These are phyloP conservation scores for Melanotaenia boesemani DNA, from an alignment of 2,797 vertebrate genomes.

Conservation along the genomic window DNA sequence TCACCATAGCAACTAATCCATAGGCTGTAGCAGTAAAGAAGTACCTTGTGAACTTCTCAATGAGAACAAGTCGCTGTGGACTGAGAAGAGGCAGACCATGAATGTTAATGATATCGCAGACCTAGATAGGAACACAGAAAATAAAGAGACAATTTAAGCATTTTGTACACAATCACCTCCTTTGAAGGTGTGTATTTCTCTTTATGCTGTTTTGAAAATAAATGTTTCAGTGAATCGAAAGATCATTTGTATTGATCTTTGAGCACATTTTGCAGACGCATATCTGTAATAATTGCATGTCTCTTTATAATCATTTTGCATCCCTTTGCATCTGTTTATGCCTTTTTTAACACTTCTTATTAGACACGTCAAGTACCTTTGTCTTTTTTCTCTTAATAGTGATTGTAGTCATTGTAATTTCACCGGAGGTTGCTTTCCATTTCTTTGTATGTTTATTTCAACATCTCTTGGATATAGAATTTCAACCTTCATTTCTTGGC, in stretches of 20 bases:
- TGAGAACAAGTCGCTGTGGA: conserved; percentile 71
- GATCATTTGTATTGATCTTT: neutral
- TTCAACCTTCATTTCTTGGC: too few species aligned
- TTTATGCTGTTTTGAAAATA: neutral
- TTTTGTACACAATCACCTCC: conserved; percentile 9
- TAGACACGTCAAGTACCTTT: neutral
- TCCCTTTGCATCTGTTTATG: neutral
- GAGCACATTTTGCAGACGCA: too few species aligned
- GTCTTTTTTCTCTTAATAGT: neutral
- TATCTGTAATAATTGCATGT: neutral
- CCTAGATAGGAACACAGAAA: conserved; percentile 36
- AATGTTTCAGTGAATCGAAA: neutral
- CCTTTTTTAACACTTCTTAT: neutral
- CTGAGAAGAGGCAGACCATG: conserved; percentile 53
- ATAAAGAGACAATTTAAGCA: conserved; percentile 18
- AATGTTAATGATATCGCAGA: conserved; percentile 71
- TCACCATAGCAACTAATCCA: conserved; percentile 78
- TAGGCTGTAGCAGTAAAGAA: conserved; percentile 61
- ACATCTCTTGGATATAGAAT: too few species aligned
- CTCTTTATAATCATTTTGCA: neutral
- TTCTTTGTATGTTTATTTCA: too few species aligned
- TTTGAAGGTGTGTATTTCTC: neutral
- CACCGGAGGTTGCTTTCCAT: too few species aligned
- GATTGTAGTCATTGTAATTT: too few species aligned
- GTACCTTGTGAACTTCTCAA: conserved; percentile 76